A percentile compares a stretch with the other conserved stretches of the same genome.
Conservation (phyloP, 1,140 invertebrate genomes). For the Trichonephila inaurata region DNA sequence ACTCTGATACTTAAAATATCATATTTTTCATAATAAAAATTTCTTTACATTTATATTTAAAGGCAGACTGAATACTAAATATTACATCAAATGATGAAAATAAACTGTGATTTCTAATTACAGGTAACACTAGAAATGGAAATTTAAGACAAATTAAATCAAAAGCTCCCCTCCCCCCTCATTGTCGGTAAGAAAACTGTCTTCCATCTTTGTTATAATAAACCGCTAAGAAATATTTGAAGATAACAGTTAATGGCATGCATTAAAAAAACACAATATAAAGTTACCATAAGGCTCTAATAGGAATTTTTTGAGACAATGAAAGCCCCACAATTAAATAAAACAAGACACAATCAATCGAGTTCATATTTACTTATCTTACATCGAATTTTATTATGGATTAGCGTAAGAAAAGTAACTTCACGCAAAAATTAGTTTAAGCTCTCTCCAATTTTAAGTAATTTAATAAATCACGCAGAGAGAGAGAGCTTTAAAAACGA, state of each 20-base stretch:
- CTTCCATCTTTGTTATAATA: background rate
- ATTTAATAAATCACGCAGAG: slow-evolving; percentile 49
- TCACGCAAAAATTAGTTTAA: slow-evolving; percentile 53
- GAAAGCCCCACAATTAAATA: background rate
- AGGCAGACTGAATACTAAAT: too few relatives aligned
- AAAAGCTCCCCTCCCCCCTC: background rate
- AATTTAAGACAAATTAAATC: background rate
- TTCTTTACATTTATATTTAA: too few relatives aligned
- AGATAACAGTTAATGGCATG: slow-evolving; percentile 35
- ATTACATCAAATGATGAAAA: background rate
- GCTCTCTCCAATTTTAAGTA: slow-evolving; percentile 46
- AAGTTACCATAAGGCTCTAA: background rate
- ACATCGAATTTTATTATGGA: slow-evolving; percentile 21
- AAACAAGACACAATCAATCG: background rate
- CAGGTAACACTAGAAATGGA: background rate
- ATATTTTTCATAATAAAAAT: too few relatives aligned
- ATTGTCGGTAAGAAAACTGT: background rate
- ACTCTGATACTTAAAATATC: too few relatives aligned
- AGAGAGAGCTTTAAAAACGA: slow-evolving; percentile 8
- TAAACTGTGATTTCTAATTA: background rate
- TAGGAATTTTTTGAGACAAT: background rate
- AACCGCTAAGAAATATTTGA: background rate
- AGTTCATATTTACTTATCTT: background rate
- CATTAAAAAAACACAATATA: slow-evolving; percentile 26
- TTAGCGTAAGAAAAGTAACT: background rate